Percentiles rank a stretch among this genome's conserved stretches.
phyloP scores from a whole-genome alignment of 2,113 vertebrate species.

The Saccopteryx leptura region DNA sequence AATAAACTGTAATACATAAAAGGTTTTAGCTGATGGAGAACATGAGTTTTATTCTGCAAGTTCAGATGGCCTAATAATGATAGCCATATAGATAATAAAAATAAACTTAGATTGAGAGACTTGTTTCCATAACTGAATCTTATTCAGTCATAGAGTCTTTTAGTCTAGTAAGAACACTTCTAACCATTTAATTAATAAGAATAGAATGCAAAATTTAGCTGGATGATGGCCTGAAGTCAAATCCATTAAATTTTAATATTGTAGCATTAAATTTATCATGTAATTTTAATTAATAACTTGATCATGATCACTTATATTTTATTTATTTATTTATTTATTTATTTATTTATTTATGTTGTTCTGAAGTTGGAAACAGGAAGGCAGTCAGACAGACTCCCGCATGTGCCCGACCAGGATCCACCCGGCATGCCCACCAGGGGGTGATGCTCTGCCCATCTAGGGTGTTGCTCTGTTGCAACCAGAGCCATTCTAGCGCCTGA shows the following conservation, averaged over 20 bases:
- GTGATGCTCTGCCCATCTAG: no score
- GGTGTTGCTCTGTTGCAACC: no score
- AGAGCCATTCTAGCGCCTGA: no score
- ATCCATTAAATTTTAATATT: slow-evolving; percentile 8
- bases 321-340: no score
- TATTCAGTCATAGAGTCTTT: neutral
- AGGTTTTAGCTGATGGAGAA: neutral
- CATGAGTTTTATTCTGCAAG: neutral
- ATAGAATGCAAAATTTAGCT: slow-evolving; percentile 40
- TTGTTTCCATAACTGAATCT: neutral
- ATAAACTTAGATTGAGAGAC: neutral
- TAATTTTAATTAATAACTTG: slow-evolving; percentile 19
- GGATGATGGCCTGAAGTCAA: neutral
- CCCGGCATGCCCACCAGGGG: no score
- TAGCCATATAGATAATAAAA: neutral
- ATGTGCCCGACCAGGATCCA: no score
- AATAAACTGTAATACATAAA: neutral
- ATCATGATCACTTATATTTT: neutral
- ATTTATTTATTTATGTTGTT: no score
- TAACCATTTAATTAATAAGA: neutral
- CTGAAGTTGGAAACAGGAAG: no score
- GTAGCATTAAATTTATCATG: neutral
- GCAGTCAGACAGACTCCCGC: no score
- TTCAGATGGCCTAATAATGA: neutral
- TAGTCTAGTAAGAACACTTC: neutral